Conservation (phyloP, 2,113 vertebrate species). For the Lates calcarifer region DNA sequence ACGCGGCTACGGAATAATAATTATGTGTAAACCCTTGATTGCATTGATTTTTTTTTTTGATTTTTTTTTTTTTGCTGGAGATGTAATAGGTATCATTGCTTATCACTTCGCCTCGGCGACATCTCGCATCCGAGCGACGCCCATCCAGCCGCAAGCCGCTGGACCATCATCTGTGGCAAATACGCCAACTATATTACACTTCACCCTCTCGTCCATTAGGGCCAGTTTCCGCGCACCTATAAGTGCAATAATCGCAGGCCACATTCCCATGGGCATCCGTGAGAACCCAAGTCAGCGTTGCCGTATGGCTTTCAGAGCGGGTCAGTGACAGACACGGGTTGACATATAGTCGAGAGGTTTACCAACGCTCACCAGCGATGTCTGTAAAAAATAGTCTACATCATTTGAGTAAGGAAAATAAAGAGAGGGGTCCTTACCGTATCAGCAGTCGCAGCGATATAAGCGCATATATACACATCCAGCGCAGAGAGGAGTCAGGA, state of each 20-base stretch:
- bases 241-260: slow-evolving; percentile 69
- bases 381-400: slow-evolving; percentile 14
- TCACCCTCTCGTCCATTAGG: slow-evolving; percentile 37
- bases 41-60: slow-evolving; percentile 61
- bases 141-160: slow-evolving; percentile 69
- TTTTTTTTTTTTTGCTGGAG: slow-evolving; percentile 23
- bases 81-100: slow-evolving; percentile 47
- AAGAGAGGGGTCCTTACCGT: slow-evolving; percentile 74
- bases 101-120: slow-evolving; percentile 55
- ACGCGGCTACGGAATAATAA: slow-evolving; percentile 64
- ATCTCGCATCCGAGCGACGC: slow-evolving; percentile 73
- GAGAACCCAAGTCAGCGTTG: slow-evolving; percentile 67
- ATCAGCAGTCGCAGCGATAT: slow-evolving; percentile 57
- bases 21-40: slow-evolving; percentile 49
- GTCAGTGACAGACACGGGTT: slow-evolving; percentile 38
- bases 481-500: slow-evolving; percentile 63
- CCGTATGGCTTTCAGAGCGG: slow-evolving; percentile 34
- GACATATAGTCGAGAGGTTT: slow-evolving; percentile 25
- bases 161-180: slow-evolving; percentile 46
- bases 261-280: slow-evolving; percentile 80
- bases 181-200: slow-evolving; percentile 21
- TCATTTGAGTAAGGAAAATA: slow-evolving; percentile 9
- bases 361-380: slow-evolving; percentile 7
- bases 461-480: slow-evolving; percentile 66
- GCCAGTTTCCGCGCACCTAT: slow-evolving; percentile 47